Evolutionary conservation across 2,113 vertebrate species (phyloP).

Genomic region (Lipotes vexillifer): DNA sequence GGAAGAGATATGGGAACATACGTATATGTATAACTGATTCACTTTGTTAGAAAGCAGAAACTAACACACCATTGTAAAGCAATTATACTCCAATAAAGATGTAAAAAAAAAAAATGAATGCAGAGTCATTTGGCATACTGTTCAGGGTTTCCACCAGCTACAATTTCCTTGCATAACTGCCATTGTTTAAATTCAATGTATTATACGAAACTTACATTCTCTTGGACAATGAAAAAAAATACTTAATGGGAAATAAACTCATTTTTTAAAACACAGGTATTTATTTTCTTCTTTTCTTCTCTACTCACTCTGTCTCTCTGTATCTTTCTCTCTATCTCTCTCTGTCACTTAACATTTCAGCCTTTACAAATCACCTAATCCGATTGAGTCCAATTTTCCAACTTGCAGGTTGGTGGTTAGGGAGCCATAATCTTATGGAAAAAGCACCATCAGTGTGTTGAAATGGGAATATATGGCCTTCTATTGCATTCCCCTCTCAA

Average conservation of each 20-base stretch:
- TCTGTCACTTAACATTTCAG: not conserved
- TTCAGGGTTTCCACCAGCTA: not conserved
- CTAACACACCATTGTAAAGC: too few relatives aligned
- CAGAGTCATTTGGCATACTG: not conserved
- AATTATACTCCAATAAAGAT: too few relatives aligned
- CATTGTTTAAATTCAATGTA: not conserved
- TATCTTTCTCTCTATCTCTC: not conserved
- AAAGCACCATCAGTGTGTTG: not conserved
- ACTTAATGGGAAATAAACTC: not conserved
- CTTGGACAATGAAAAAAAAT: not conserved
- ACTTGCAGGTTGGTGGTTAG: not conserved
- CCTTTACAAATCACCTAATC: not conserved
- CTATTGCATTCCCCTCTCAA: not conserved
- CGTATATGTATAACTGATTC: too few relatives aligned
- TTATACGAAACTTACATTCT: not conserved
- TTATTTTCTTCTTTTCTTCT: not conserved
- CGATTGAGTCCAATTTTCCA: not conserved
- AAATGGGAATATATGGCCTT: not conserved
- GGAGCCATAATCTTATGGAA: not conserved
- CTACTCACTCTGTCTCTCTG: not conserved
- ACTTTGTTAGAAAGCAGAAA: too few relatives aligned
- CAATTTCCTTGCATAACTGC: not conserved
- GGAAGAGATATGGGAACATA: too few relatives aligned
- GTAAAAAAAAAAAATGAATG: not conserved
- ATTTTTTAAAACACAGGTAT: not conserved